Percentiles rank a stretch among this genome's conserved stretches.
These are phyloP conservation scores for Ophion obscuratus DNA, from an alignment of 2,888 invertebrate genomes.

Conservation along the genomic window DNA sequence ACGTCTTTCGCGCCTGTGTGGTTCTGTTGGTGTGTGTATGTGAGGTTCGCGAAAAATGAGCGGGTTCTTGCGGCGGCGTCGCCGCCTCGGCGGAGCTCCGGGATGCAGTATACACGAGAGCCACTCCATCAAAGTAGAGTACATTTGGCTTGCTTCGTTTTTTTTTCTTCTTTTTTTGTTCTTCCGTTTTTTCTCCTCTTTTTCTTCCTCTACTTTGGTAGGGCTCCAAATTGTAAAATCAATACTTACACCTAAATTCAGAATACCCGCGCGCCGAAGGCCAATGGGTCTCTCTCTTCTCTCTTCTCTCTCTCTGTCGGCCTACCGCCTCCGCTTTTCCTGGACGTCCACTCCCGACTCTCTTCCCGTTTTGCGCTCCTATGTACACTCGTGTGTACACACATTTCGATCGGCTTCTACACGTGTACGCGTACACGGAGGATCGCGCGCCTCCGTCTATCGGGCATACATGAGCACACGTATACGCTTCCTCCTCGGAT, in stretches of 20 bases:
- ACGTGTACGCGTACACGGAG: neutral
- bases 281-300: constrained; percentile 48
- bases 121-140: constrained; percentile 83
- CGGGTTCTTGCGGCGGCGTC: constrained; percentile 48
- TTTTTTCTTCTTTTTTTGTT: constrained; percentile 6
- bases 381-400: neutral
- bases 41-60: constrained; percentile 43
- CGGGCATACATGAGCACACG: constrained; percentile 25
- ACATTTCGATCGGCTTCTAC: neutral
- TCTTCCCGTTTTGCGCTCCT: constrained; percentile 20
- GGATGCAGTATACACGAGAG: constrained; percentile 70
- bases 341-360: constrained; percentile 45
- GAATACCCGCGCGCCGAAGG: constrained; percentile 77
- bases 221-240: constrained; percentile 84
- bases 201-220: constrained; percentile 83
- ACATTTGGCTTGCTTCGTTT: constrained; percentile 81
- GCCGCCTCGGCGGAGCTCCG: constrained; percentile 50
- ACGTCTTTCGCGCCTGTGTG: neutral
- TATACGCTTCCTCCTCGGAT: constrained; percentile 31
- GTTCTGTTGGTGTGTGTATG: constrained; percentile 8
- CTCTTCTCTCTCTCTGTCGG: constrained; percentile 50
- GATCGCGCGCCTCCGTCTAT: neutral
- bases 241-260: constrained; percentile 83
- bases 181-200: constrained; percentile 73
- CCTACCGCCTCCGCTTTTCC: constrained; percentile 52